Conservation (phyloP, 2,113 vertebrate species). For the Chitala chitala region DNA sequence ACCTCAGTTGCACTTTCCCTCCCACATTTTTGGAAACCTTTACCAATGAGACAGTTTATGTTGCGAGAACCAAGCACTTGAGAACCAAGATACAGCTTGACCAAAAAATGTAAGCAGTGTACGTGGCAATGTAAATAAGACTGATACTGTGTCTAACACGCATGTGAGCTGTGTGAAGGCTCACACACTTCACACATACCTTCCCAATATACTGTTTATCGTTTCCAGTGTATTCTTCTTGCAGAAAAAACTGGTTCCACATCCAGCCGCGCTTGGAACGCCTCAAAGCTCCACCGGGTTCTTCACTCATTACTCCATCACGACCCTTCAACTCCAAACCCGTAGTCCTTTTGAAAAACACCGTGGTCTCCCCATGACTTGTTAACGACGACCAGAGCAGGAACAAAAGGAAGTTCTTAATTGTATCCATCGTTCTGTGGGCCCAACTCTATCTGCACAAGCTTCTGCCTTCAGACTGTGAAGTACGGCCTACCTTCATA, state of each 20-base stretch:
- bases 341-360: conserved; percentile 65
- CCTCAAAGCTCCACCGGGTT: conserved; percentile 49
- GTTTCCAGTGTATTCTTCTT: conserved; percentile 88
- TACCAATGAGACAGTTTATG: too few relatives aligned
- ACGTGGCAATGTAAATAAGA: too few relatives aligned
- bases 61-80: too few relatives aligned
- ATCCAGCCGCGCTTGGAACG: conserved; percentile 90
- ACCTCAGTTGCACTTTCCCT: too few relatives aligned
- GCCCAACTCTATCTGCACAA: conserved; percentile 46
- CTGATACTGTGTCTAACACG: too few relatives aligned
- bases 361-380: conserved; percentile 58
- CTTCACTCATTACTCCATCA: neutral
- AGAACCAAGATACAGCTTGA: too few relatives aligned
- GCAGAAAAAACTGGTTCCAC: conserved; percentile 96
- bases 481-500: conserved; percentile 38
- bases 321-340: conserved; percentile 27
- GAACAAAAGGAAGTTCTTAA: conserved; percentile 74
- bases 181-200: conserved; percentile 62
- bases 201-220: conserved; percentile 93
- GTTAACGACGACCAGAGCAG: conserved; percentile 69
- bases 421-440: conserved; percentile 41
- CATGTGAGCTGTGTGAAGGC: too few relatives aligned
- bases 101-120: too few relatives aligned
- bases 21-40: too few relatives aligned
- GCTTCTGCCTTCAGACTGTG: conserved; percentile 25